Base-by-base conservation (phyloP, 2,113 vertebrate species). In the Mormyrus lacerda region DNA sequence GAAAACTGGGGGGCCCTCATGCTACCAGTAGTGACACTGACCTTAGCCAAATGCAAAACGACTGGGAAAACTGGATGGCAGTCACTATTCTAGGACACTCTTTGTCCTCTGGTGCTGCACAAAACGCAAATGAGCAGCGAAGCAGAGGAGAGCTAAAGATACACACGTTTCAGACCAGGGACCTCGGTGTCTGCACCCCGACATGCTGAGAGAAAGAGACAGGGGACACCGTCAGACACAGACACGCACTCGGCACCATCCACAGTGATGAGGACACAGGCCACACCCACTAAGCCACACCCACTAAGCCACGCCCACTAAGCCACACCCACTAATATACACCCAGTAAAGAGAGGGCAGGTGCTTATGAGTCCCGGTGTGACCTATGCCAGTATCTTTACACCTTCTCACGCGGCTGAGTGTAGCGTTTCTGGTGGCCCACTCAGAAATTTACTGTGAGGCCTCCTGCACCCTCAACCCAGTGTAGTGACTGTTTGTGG, bases 91-190 rank as follows among this genome's bases (percentile, higher is more conserved):
- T 87, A 90, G 90, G 87, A 31, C 58, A 73, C 85, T 69, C 61
- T 69, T 7, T n/a, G 79, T 45, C 82, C 51, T 31, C 89, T 90
- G 91, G 91, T 93, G 93, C 93, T 92, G 93, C 92, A 94, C 88
- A 92, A 90, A 89, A 15, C 90, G 65, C 89, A 92, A 87, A 35
- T 42, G 55, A 88, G 84, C 61, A 79, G 48, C 53, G 73, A 88
- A 90, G 79, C 88, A 69, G 91, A 88, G 39, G 91, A 47, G 91
- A 86, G 83, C 89, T 92, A 90, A 31, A 91, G 91, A 92, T 93
- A 96, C 95, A 95, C 94, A 96, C 95, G 91, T 96, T 95, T 96
- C 95, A 96, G 96, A 96, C 94, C 95, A 92, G 94, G 93, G 61
- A 95, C 93, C 90, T 96, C 95, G 89, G 93, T 92, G 84, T 91